Base-by-base conservation (phyloP, 1,140 invertebrate genomes). In the Papilio aristodemus region DNA sequence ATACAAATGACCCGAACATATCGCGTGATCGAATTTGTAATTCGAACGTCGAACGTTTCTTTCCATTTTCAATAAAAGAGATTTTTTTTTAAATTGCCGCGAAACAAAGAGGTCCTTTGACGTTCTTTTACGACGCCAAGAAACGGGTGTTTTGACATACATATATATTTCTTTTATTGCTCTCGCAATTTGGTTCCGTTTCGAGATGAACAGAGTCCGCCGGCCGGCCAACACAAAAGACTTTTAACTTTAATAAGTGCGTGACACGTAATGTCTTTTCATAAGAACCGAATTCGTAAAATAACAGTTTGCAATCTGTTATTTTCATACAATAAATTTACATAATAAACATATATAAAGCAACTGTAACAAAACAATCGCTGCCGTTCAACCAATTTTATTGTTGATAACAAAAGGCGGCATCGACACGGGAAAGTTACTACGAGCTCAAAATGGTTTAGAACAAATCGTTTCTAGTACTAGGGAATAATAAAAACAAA, bases 141-240 rank as follows among this genome's bases (percentile, higher is more conserved):
- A 75, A 77, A 73, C 63, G 67, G 67, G 57, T 78, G 72, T 89
- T 87, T 83, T 84, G 79, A 81, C 81, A 82, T 83, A 77, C 81
- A 81, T 79, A 54, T 54, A 54, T 80, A 70, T 77, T 73, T 70
- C 73, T 72, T 81, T 84, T 80, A 78, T 72, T 79, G 70, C 73
- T 64, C 72, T 37, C 70, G 76, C 76, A 83, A 87, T 85, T 87
- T 83, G 70, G 70, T 64, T 72, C 71, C 76, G 70, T 69, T 13
- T 46, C 69, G 39, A 72, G 37, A 71, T 68, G 60, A 64, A 17
- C 41, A 19, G 68, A 73, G 69, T 75, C 74, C 71, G 73, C 27
- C 17, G 14, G 14, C 50, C 54, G 69, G 69, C 46, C 46, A 4
- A 58, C 62, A 76, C 70, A 72, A 74, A 72, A 66, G 69, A 22